Evolutionary conservation across 2,888 invertebrate species (phyloP).

Genomic region (Dendrolimus pini): DNA sequence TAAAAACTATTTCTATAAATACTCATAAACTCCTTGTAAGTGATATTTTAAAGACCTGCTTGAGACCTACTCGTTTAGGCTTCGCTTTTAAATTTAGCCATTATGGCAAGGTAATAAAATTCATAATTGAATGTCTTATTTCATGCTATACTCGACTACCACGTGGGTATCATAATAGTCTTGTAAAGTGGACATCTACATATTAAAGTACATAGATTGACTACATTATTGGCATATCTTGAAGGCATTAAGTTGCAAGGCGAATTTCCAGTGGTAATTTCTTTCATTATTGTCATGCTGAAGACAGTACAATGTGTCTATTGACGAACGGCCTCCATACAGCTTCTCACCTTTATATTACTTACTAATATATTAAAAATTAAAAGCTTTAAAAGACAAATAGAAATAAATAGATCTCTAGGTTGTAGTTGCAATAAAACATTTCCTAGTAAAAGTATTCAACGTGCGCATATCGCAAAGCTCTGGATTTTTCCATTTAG

Average conservation of each 20-base stretch:
- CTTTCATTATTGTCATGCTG: no score
- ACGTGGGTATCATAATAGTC: neutral
- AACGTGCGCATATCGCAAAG: no score
- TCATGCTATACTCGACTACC: neutral
- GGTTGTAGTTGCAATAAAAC: no score
- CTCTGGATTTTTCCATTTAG: no score
- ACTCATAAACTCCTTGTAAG: slow-evolving; percentile 1
- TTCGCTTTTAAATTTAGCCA: neutral
- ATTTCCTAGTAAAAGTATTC: no score
- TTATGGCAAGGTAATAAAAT: neutral
- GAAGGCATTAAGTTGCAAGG: neutral
- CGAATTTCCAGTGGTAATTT: no score
- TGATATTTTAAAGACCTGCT: neutral
- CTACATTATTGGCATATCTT: neutral
- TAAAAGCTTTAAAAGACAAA: no score
- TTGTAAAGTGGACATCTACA: neutral
- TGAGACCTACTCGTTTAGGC: neutral
- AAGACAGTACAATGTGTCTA: no score
- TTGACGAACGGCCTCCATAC: no score
- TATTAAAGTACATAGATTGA: neutral
- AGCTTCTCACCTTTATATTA: no score
- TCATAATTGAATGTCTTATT: neutral
- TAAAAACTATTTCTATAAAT: neutral
- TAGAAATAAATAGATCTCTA: no score
- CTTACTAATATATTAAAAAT: no score